Conservation (phyloP, 2,113 vertebrate genomes). For the Podarcis muralis region DNA sequence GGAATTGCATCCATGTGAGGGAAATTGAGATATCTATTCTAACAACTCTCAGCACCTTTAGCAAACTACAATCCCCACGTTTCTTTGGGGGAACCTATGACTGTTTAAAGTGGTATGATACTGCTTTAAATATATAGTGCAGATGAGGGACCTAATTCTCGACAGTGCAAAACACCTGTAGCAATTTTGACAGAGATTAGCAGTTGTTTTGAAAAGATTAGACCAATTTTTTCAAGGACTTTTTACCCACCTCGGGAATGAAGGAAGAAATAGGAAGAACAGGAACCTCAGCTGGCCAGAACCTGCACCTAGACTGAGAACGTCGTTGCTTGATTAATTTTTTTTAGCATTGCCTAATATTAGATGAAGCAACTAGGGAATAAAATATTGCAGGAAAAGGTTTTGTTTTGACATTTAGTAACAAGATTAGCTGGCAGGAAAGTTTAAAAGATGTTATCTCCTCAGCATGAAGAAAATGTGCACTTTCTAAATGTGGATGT, state of each 20-base stretch:
- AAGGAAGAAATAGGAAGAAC: neutral
- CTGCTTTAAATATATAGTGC: too few relatives aligned
- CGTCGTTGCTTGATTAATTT: neutral
- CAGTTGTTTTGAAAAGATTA: neutral
- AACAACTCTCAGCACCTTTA: too few relatives aligned
- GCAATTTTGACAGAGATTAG: neutral
- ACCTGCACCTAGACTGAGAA: too few relatives aligned
- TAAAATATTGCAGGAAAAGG: neutral
- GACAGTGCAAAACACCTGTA: neutral
- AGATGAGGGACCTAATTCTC: neutral
- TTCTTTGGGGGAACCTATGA: too few relatives aligned
- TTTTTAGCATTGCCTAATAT: neutral
- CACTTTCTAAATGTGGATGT: neutral
- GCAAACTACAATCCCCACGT: too few relatives aligned
- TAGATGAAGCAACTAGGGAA: neutral
- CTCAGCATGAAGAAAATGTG: neutral
- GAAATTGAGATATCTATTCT: too few relatives aligned
- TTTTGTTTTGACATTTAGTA: neutral
- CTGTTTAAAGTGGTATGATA: too few relatives aligned
- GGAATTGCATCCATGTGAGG: too few relatives aligned
- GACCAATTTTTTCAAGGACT: neutral
- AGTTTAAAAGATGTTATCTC: constrained; percentile 2
- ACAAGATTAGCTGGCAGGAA: neutral
- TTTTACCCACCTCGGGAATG: neutral
- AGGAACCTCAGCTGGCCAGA: neutral